Percentiles rank a stretch among this genome's conserved stretches.
Evolutionary conservation across 2,888 invertebrate genomes (phyloP).

Genomic region (Ctena decussata): DNA sequence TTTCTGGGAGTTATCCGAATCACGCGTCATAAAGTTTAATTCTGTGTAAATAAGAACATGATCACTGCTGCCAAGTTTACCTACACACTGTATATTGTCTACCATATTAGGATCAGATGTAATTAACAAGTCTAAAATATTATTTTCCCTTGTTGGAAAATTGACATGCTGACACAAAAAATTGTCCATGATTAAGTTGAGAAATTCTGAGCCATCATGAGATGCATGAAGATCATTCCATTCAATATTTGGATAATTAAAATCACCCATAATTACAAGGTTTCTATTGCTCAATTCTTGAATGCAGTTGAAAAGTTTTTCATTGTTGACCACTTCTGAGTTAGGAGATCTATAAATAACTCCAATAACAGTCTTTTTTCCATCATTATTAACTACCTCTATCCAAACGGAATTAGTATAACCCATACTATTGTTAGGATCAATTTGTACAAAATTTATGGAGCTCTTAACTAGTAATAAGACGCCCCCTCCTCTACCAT

Average conservation of each 20-base stretch:
- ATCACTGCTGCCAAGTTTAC: constrained; percentile 23
- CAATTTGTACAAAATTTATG: too few species aligned
- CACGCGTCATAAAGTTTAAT: not conserved
- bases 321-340: too few species aligned
- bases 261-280: too few species aligned
- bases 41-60: constrained; percentile 1
- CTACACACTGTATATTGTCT: not conserved
- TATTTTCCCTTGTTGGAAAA: not conserved
- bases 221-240: not conserved
- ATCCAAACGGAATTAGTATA: too few species aligned
- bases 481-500: too few species aligned
- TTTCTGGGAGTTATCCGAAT: not conserved
- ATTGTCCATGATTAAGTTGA: too few species aligned
- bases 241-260: not conserved
- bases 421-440: too few species aligned
- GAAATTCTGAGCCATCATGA: not conserved
- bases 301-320: constrained; percentile 14
- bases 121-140: constrained; percentile 4
- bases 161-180: not conserved
- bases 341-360: too few species aligned
- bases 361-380: too few species aligned
- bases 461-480: too few species aligned
- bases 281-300: not conserved
- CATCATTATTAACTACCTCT: too few species aligned
- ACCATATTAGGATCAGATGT: constrained; percentile 9